These are phyloP conservation scores for Anoplolepis gracilipes DNA, from an alignment of 1,140 invertebrate species.

Conservation along the genomic window DNA sequence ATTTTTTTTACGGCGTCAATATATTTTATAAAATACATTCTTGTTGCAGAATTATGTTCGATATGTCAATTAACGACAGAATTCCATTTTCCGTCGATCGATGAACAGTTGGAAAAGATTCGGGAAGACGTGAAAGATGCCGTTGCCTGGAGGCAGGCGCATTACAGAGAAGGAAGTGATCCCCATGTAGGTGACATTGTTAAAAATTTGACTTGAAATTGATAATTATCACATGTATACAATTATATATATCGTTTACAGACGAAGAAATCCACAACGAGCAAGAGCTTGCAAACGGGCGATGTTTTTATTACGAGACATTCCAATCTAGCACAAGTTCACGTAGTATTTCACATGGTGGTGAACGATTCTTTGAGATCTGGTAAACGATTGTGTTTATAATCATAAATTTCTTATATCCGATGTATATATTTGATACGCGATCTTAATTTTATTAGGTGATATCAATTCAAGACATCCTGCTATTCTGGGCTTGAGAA, in stretches of 20 bases:
- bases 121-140: slow-evolving; percentile 87
- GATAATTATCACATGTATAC: background rate
- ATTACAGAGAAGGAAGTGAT: slow-evolving; percentile 82
- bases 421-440: background rate
- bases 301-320: slow-evolving; percentile 98
- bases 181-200: slow-evolving; percentile 75
- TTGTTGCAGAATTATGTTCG: slow-evolving; percentile 86
- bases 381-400: slow-evolving; percentile 79
- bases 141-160: slow-evolving; percentile 85
- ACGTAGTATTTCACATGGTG: slow-evolving; percentile 98
- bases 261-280: slow-evolving; percentile 81
- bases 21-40: slow-evolving; percentile 16
- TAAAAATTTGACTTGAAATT: slow-evolving; percentile 1
- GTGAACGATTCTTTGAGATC: slow-evolving; percentile 91
- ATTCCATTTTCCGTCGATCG: slow-evolving; percentile 95
- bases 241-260: slow-evolving; percentile 48
- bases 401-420: background rate
- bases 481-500: slow-evolving; percentile 97
- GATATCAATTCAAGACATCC: slow-evolving; percentile 98
- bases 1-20: slow-evolving; percentile 30
- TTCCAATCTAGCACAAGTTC: slow-evolving; percentile 97
- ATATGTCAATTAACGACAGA: slow-evolving; percentile 91
- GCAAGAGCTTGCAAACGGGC: slow-evolving; percentile 91
- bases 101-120: slow-evolving; percentile 94
- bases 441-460: slow-evolving; percentile 84